phyloP scores from a whole-genome alignment of 2,888 invertebrate species.

The Drosophila stalkeri region DNA sequence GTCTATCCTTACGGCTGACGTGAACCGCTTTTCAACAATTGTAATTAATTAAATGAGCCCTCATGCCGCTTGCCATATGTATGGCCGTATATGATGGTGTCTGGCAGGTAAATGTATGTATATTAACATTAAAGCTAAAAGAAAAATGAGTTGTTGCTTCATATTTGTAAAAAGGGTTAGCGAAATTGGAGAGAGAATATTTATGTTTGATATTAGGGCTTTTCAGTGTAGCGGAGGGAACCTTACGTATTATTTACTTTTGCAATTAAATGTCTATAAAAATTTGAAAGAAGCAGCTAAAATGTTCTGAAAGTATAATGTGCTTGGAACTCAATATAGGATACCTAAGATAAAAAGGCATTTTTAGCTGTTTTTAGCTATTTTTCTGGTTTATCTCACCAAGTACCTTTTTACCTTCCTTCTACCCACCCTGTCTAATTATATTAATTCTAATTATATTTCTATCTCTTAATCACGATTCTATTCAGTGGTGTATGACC shows the following conservation, averaged over 20 bases:
- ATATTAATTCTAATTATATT: too few relatives aligned
- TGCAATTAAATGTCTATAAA: background rate
- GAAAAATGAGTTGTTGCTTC: background rate
- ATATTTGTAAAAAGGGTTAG: background rate
- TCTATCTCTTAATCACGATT: too few relatives aligned
- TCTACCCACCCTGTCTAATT: too few relatives aligned
- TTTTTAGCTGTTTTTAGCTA: too few relatives aligned
- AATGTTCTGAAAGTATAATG: background rate
- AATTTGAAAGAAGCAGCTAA: background rate
- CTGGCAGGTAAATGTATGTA: background rate
- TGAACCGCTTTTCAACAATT: conserved; percentile 38
- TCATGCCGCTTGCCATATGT: conserved; percentile 11
- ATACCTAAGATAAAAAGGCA: too few relatives aligned
- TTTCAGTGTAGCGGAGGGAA: too few relatives aligned
- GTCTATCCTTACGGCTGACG: conserved; percentile 34
- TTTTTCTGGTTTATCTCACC: too few relatives aligned
- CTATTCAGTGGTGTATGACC: too few relatives aligned
- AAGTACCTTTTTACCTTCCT: too few relatives aligned
- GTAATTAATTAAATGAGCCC: conserved; percentile 59
- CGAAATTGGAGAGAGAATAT: background rate
- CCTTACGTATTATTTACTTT: too few relatives aligned
- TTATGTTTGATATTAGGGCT: too few relatives aligned
- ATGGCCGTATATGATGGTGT: background rate
- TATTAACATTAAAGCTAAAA: background rate
- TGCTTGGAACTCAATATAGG: too few relatives aligned